Conservation (phyloP, 2,113 vertebrate species). For the Electrona antarctica region DNA sequence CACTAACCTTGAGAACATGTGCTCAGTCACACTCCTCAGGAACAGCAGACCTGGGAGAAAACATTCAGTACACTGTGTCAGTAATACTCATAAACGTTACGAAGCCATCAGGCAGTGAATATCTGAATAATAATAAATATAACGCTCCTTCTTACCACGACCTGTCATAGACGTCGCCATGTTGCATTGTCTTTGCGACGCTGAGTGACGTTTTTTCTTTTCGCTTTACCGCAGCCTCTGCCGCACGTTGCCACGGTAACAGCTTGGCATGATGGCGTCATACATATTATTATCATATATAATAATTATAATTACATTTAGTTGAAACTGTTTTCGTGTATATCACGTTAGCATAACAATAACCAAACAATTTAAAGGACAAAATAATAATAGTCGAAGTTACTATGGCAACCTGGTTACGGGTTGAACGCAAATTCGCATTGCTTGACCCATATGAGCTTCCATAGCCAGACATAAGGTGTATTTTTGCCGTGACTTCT, state of each 20-base stretch:
- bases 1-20: constrained; percentile 65
- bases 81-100: neutral
- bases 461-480: constrained; percentile 40
- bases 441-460: constrained; percentile 28
- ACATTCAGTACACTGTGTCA: accelerated
- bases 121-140: neutral
- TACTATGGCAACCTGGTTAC: no score
- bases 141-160: constrained; percentile 60
- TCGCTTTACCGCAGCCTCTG: constrained; percentile 51
- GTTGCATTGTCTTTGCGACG: constrained; percentile 53
- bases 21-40: constrained; percentile 49
- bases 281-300: no score
- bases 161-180: constrained; percentile 73
- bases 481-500: constrained; percentile 29
- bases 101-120: accelerated
- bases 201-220: neutral
- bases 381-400: neutral
- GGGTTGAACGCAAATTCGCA: neutral
- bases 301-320: no score
- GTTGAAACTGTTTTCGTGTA: no score
- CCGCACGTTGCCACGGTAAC: no score
- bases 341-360: no score
- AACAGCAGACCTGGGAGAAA: constrained; percentile 51
- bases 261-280: no score
- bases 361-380: neutral